Evolutionary conservation across 2,797 vertebrate genomes (phyloP), one percentile per base, ranked within the genome.

Genomic region (Cynopterus sphinx): DNA sequence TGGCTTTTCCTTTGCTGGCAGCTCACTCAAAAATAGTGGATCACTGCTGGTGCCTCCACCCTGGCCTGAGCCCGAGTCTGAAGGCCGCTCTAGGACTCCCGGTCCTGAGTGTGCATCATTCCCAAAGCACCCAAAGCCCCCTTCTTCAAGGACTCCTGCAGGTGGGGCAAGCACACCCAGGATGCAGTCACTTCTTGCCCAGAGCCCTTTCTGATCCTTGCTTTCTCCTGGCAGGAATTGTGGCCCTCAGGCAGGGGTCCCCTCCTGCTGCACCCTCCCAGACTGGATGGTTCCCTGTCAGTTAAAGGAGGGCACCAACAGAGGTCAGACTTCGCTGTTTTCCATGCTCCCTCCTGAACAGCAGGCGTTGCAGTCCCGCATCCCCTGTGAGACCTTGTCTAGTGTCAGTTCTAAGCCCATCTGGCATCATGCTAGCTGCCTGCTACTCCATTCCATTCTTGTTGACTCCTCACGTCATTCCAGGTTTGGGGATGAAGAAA

Each of bases 131-230:
- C 77, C 55, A 26, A 21, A 24, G 46, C 12, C 33, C 7, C 33
- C 59, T 43, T 13, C 59, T 31, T 5, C 9, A 24, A 79, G 61
- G 55, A n/a, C 61, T 24, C 13, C n/a, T 26, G 55, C 55, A 5
- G 39, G 10, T 7, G 28, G 9, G 3, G 2, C 0, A 9, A 81
- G 21, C 26, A n/a, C 0, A 17, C 46, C n/a, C 2, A 0, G 43
- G 49, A 26, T 1, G 4, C 4, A 2, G 51, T 79, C 33, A 15
- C 39, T 59, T 77, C 46, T 71, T 51, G 67, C 59, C 41, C 36
- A n/a, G 21, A 0, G 0, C 46, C 39, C 61, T 11, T 10, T 36
- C 65, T 26, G 16, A 61, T 15, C 21, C 33, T 57, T 65, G n/a
- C 31, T 33, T 2, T 71, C n/a, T 84, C 43, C 28, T 7, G 55